Evolutionary conservation across 2,888 invertebrate genomes (phyloP).

Genomic region (Epirrita christyi): DNA sequence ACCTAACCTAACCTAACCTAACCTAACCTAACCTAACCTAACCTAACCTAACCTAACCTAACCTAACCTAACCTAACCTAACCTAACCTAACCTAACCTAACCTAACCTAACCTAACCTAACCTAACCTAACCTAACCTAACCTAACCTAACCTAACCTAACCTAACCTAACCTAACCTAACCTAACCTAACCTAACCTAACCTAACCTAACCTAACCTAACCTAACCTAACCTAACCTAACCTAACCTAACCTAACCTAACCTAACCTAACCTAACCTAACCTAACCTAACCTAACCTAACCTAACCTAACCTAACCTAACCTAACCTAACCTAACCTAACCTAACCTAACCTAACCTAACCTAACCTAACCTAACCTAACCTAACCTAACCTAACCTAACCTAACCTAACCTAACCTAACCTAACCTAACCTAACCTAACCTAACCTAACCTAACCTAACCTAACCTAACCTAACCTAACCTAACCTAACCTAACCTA

Average conservation of each 20-base stretch:
- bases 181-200: slow-evolving; percentile 41
- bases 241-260: slow-evolving; percentile 40
- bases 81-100: slow-evolving; percentile 34
- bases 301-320: slow-evolving; percentile 39
- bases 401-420: slow-evolving; percentile 15
- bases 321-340: slow-evolving; percentile 38
- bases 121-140: slow-evolving; percentile 37
- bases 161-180: slow-evolving; percentile 39
- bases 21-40: slow-evolving; percentile 39
- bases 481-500: too few relatives aligned
- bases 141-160: slow-evolving; percentile 37
- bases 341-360: slow-evolving; percentile 39
- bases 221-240: slow-evolving; percentile 40
- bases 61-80: slow-evolving; percentile 34
- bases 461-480: too few relatives aligned
- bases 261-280: slow-evolving; percentile 35
- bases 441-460: too few relatives aligned
- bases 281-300: slow-evolving; percentile 37
- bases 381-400: slow-evolving; percentile 38
- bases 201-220: slow-evolving; percentile 42
- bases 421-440: too few relatives aligned
- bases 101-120: slow-evolving; percentile 38
- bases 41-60: slow-evolving; percentile 39
- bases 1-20: slow-evolving; percentile 38
- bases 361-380: slow-evolving; percentile 40